Percentiles rank a stretch among this genome's conserved stretches.
These are phyloP conservation scores for Argyresthia goedartella DNA, from an alignment of 2,888 invertebrate genomes.

Conservation along the genomic window DNA sequence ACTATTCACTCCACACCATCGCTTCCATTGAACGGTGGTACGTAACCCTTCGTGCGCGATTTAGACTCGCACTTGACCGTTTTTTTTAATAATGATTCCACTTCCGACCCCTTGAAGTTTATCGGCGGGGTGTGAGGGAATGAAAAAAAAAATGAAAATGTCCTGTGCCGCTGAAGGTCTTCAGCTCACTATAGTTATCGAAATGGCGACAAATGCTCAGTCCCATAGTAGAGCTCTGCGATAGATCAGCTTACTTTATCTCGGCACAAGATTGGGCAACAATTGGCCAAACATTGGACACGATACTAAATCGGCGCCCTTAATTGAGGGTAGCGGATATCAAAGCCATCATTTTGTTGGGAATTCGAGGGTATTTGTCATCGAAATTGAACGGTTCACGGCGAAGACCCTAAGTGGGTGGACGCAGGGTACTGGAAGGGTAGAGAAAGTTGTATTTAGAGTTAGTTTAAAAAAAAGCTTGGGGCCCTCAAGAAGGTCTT, in stretches of 20 bases:
- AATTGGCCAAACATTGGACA: neutral
- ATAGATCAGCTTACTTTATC: no score
- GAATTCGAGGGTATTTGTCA: neutral
- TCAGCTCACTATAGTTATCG: no score
- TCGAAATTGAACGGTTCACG: slow-evolving; percentile 4
- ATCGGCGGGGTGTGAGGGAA: no score
- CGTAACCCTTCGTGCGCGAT: no score
- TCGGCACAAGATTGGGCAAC: neutral
- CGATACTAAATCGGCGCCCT: neutral
- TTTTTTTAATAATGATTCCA: neutral
- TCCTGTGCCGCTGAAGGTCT: no score
- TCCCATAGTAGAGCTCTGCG: no score
- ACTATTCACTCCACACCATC: no score
- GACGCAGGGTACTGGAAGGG: neutral
- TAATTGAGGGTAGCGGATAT: slow-evolving; percentile 8
- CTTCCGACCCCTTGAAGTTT: no score
- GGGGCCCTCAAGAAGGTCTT: neutral
- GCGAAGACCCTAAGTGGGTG: neutral
- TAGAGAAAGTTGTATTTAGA: neutral
- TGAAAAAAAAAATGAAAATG: no score
- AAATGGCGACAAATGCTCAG: no score
- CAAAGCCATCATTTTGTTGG: neutral
- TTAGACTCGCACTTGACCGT: neutral
- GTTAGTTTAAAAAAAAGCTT: no score
- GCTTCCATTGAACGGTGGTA: no score